These are phyloP conservation scores for Rotaria magnacalcarata DNA, from an alignment of 2,888 invertebrate genomes.

Conservation along the genomic window DNA sequence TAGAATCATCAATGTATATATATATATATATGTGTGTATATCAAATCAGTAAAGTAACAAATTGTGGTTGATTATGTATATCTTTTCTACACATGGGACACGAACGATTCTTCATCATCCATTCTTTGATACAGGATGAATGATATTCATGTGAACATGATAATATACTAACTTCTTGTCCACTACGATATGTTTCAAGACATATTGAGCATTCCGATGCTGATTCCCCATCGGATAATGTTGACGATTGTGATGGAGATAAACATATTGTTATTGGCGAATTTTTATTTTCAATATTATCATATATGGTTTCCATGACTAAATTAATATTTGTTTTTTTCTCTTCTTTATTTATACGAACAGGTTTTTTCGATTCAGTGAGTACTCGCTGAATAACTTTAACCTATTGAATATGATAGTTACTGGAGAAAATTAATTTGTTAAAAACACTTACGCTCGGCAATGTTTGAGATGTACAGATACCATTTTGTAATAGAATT, in stretches of 20 bases:
- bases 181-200: background rate
- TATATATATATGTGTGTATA: no score
- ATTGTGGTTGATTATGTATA: conserved; percentile 8
- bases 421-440: no score
- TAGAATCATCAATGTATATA: background rate
- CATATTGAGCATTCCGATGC: conserved; percentile 7
- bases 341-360: background rate
- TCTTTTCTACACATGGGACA: conserved; percentile 22
- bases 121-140: conserved; percentile 12
- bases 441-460: background rate
- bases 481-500: conserved; percentile 10
- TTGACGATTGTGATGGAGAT: background rate
- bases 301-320: background rate
- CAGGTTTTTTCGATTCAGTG: background rate
- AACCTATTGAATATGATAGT: background rate
- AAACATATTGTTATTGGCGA: conserved; percentile 2
- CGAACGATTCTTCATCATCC: conserved; percentile 21
- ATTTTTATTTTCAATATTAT: background rate
- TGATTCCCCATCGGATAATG: background rate
- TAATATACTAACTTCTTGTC: conserved; percentile 14
- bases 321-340: background rate
- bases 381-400: background rate
- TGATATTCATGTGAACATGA: conserved; percentile 30
- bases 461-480: background rate
- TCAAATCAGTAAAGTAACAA: conserved; percentile 28